Percentiles rank a stretch among this genome's conserved stretches.
Evolutionary conservation across 2,797 vertebrate genomes (phyloP).

Genomic region (Enteromius radiatus): DNA sequence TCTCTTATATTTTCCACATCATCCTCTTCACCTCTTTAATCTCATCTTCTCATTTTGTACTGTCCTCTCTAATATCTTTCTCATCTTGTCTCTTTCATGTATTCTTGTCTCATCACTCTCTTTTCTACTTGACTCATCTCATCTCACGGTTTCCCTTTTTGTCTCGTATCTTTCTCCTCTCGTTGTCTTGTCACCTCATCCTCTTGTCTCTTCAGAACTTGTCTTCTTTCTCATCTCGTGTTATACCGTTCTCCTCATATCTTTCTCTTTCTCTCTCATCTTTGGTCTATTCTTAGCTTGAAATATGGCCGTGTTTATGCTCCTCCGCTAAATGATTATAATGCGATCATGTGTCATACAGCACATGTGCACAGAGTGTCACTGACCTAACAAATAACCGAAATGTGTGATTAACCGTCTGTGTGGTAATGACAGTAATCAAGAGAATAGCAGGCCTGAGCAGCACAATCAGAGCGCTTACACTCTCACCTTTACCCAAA

Average conservation of each 20-base stretch:
- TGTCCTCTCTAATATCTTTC: background rate
- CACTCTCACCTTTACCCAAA: background rate
- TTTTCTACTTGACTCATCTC: background rate
- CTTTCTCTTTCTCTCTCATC: background rate
- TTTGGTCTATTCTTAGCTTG: background rate
- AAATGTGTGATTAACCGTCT: slow-evolving; percentile 19
- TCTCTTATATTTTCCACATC: background rate
- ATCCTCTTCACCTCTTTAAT: background rate
- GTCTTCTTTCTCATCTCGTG: no score
- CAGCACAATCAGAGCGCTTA: background rate
- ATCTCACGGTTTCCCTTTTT: no score
- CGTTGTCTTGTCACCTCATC: background rate
- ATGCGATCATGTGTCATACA: background rate
- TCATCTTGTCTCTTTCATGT: background rate
- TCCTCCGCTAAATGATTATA: background rate
- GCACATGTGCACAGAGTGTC: background rate
- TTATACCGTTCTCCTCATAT: no score
- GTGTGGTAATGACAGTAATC: slow-evolving; percentile 21
- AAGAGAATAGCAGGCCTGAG: background rate
- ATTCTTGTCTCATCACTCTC: background rate
- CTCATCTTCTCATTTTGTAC: background rate
- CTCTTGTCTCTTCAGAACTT: no score
- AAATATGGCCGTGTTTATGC: background rate
- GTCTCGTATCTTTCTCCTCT: background rate
- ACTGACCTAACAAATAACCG: background rate